Base-by-base conservation (phyloP, 2,797 vertebrate species). In the Knipowitschia caucasica region DNA sequence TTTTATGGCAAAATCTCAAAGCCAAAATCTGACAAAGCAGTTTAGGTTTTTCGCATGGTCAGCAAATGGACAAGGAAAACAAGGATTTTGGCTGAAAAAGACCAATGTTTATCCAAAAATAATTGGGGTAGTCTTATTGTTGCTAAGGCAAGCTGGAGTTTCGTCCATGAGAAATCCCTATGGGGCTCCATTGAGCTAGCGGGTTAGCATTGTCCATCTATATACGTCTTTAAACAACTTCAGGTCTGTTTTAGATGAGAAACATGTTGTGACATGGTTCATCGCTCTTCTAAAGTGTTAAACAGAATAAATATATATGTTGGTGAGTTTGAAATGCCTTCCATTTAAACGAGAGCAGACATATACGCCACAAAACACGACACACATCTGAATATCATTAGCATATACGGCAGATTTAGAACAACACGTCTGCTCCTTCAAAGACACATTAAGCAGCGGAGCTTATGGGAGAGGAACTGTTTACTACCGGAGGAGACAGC, bases 281-380 rank as follows among this genome's bases (percentile, higher is more conserved):
- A n/a, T n/a, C n/a, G n/a, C n/a, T n/a, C n/a, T 29, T 5, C n/a
- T 3, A 3, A 17, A 7, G 17, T 4, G 2, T 12, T 23, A 40
- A 49, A 39, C 40, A 67, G 64, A 23, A 24, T 40, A 51, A 51
- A 42, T 55, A 62, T 67, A 59, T 54, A 24, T 75, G 75, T 73
- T 70, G 66, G 42, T 10, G 21, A 4, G 50, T 62, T 27, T 75
- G 67, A 68, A 56, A 43, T 12, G 10, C 7, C 20, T 24, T 6
- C 5, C 7, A 42, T 24, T 21, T 20, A 56, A 33, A 31, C 4
- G 59, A 18, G 30, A 18, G 27, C 29, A 17, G 47, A 62, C 57
- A 72, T 59, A 78, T 62, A 59, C 38, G 65, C 44, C 75, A 69
- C 50, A 14, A 45, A 30, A 59, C 31, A 35, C 43, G 70, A 63